A percentile compares a stretch with the other conserved stretches of the same genome.
Conservation (phyloP, 1,140 invertebrate genomes). For the Euwallacea similis region DNA sequence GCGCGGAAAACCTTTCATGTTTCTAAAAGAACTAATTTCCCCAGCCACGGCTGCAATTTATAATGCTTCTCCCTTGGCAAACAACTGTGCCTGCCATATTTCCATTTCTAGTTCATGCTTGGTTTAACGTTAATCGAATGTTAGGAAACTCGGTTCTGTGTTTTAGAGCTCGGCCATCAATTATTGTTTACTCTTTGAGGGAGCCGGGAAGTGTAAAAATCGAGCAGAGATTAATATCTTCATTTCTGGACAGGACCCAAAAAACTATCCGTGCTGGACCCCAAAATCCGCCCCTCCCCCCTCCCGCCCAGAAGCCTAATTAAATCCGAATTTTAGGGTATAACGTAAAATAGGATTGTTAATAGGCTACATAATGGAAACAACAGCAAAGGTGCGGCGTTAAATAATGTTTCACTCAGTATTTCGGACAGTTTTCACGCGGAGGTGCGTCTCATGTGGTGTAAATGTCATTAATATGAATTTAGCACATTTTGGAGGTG, state of each 20-base stretch:
- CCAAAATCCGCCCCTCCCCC: no score
- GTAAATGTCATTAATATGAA: constrained; percentile 10
- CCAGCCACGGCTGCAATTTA: constrained; percentile 27
- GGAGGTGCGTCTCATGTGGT: constrained; percentile 8
- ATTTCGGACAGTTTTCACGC: constrained; percentile 13
- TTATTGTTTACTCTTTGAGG: constrained; percentile 21
- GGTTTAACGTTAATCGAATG: constrained; percentile 42
- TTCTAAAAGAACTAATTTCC: constrained; percentile 20
- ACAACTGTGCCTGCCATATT: constrained; percentile 39
- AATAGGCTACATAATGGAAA: constrained; percentile 11
- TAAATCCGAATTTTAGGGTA: not conserved
- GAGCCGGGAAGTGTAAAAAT: constrained; percentile 10
- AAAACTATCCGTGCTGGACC: no score
- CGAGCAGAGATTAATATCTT: not conserved
- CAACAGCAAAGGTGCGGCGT: constrained; percentile 4
- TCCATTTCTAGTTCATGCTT: constrained; percentile 41
- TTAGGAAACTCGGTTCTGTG: constrained; percentile 36
- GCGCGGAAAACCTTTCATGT: no score
- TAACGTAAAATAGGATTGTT: constrained; percentile 3
- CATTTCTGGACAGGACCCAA: no score
- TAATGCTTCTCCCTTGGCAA: constrained; percentile 35
- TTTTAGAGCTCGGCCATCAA: constrained; percentile 36
- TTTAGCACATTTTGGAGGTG: not conserved
- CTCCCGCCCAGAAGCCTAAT: not conserved
- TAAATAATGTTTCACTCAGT: constrained; percentile 16